These are phyloP conservation scores for Pandemis cinnamomeana DNA, from an alignment of 2,888 invertebrate species.

Conservation along the genomic window DNA sequence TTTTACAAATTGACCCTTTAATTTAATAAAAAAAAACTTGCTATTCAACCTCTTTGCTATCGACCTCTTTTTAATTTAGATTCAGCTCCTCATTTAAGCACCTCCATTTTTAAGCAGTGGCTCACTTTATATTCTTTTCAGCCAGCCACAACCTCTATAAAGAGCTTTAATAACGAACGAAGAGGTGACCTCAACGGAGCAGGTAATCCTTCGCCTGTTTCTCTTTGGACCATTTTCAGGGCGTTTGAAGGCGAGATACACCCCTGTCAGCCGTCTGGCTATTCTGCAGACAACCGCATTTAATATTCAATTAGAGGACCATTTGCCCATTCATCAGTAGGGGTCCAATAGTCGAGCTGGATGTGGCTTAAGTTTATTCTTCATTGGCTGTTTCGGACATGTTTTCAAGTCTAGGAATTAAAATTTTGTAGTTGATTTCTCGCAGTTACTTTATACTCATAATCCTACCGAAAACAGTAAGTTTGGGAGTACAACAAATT, in stretches of 20 bases:
- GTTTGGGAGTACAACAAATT: too few species aligned
- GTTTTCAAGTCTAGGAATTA: background rate
- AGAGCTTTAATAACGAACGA: conserved; percentile 40
- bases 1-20: background rate
- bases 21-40: background rate
- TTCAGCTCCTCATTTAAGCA: background rate
- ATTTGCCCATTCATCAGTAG: conserved; percentile 67
- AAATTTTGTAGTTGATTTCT: too few species aligned
- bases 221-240: conserved; percentile 51
- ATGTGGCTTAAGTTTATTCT: conserved; percentile 9
- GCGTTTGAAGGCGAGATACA: conserved; percentile 53
- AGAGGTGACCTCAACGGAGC: conserved; percentile 30
- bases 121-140: conserved; percentile 33
- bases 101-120: conserved; percentile 14
- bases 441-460: too few species aligned
- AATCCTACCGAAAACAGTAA: too few species aligned
- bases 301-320: conserved; percentile 73
- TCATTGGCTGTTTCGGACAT: background rate
- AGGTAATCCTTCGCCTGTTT: conserved; percentile 46
- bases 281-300: conserved; percentile 61
- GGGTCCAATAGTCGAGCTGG: conserved; percentile 10
- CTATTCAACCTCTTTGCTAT: background rate
- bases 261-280: conserved; percentile 60
- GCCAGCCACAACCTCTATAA: conserved; percentile 31
- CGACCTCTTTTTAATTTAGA: conserved; percentile 3